Percentiles rank a stretch among this genome's conserved stretches.
These are phyloP conservation scores for Sphinx pinastri DNA, from an alignment of 2,888 invertebrate genomes.

Conservation along the genomic window DNA sequence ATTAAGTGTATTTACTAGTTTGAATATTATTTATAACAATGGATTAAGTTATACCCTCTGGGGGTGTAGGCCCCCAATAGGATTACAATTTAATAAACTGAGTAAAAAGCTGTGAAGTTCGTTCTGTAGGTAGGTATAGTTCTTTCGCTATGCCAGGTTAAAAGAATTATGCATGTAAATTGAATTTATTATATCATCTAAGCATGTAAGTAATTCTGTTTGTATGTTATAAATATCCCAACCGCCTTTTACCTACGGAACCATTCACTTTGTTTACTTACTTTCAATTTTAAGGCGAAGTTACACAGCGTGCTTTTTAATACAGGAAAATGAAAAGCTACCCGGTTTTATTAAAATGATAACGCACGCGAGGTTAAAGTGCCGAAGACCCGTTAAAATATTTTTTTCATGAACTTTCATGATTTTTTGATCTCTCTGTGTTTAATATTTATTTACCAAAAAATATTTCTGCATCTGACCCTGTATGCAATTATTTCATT, in stretches of 20 bases:
- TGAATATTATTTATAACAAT: neutral
- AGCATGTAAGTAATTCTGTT: neutral
- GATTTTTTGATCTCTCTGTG: neutral
- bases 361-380: neutral
- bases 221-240: neutral
- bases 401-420: neutral
- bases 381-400: constrained; percentile 8
- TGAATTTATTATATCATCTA: neutral
- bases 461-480: no score
- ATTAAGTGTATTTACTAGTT: neutral
- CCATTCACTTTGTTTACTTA: neutral
- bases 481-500: no score
- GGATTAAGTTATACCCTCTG: neutral
- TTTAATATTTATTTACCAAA: no score
- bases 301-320: neutral
- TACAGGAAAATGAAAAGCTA: neutral
- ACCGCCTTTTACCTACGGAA: neutral
- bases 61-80: no score
- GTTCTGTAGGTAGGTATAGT: no score
- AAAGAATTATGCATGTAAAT: no score
- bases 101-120: no score
- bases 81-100: no score
- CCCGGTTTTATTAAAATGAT: neutral
- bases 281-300: neutral
- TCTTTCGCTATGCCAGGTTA: no score